Evolutionary conservation across 2,113 vertebrate genomes (phyloP).

Genomic region (Alouatta palliata): DNA sequence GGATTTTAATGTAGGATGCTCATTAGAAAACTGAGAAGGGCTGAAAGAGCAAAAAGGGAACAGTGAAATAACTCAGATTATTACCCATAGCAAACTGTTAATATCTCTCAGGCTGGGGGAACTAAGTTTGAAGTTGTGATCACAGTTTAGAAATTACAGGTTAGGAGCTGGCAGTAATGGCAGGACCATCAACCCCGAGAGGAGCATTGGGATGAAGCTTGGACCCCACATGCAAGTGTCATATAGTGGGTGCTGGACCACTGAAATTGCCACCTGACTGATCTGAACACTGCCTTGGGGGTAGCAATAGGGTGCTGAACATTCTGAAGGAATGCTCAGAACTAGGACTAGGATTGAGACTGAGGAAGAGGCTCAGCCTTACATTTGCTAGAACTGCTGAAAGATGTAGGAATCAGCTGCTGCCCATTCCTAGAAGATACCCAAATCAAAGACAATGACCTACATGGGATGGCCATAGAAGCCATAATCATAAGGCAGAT

Average conservation of each 20-base stretch:
- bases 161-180: no score
- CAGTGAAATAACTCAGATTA: not conserved
- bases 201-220: no score
- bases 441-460: not conserved
- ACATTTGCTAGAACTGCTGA: not conserved
- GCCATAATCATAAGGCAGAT: not conserved
- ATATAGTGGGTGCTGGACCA: not conserved
- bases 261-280: not conserved
- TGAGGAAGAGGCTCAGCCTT: not conserved
- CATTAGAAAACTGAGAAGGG: not conserved
- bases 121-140: not conserved
- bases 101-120: not conserved
- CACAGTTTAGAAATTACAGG: not conserved
- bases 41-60: not conserved
- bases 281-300: not conserved
- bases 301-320: not conserved
- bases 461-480: not conserved
- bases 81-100: not conserved
- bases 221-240: no score
- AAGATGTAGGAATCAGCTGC: not conserved
- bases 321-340: not conserved
- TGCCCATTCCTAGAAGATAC: not conserved
- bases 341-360: not conserved
- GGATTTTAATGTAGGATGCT: not conserved
- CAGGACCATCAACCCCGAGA: not conserved